These are phyloP conservation scores for Allolobophora icterica DNA, from an alignment of 2,888 invertebrate genomes.

Conservation along the genomic window DNA sequence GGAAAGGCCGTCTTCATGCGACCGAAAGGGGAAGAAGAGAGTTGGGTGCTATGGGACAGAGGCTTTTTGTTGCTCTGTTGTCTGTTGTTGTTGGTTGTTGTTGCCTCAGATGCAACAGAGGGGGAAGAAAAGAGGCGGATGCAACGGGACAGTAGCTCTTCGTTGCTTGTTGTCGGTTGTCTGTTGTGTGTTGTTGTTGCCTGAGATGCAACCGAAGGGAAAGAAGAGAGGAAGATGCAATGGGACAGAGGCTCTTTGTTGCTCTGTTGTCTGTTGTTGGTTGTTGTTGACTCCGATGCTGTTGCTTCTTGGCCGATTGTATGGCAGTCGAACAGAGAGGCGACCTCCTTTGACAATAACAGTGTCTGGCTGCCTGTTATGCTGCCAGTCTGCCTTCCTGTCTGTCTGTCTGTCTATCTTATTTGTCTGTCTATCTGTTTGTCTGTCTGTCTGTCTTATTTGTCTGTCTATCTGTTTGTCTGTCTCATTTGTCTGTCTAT, in stretches of 20 bases:
- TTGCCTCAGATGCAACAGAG: no score
- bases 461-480: not conserved
- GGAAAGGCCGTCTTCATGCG: slow-evolving; percentile 73
- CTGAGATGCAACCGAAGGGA: not conserved
- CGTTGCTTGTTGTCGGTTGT: no score
- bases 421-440: no score
- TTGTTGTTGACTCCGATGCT: not conserved
- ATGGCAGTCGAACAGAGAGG: not conserved
- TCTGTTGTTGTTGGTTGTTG: no score
- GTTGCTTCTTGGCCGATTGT: not conserved
- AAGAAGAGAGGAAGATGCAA: not conserved
- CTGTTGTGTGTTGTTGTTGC: no score
- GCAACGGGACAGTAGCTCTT: no score
- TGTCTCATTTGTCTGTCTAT: not conserved
- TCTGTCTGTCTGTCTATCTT: not conserved
- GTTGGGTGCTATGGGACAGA: not conserved
- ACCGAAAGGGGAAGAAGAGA: not conserved
- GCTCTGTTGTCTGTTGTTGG: not conserved
- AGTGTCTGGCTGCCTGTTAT: no score
- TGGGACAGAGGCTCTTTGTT: not conserved
- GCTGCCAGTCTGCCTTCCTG: not conserved
- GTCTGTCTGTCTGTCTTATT: not conserved
- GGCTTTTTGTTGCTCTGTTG: not conserved
- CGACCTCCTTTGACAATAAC: not conserved
- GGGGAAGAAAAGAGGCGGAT: no score